Evolutionary conservation across 2,888 invertebrate species (phyloP).

Genomic region (Calameuta idolon): DNA sequence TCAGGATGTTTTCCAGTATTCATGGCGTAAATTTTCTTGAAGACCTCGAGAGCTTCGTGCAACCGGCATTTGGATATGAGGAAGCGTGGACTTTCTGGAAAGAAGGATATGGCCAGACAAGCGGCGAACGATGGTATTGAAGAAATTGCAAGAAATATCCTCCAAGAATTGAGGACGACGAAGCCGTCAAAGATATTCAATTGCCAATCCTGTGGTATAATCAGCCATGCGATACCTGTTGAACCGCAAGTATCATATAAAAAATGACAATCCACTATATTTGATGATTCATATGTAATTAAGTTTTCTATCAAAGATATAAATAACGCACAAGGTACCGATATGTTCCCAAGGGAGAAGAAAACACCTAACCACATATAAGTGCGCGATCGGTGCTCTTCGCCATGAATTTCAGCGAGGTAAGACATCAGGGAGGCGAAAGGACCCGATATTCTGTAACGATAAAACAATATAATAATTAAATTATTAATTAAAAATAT

Average conservation of each 20-base stretch:
- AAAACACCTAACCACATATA: conserved; percentile 63
- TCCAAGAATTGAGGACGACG: conserved; percentile 72
- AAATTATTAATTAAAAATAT: background rate
- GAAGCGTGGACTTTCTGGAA: conserved; percentile 86
- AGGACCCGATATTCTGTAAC: conserved; percentile 58
- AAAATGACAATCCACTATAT: background rate
- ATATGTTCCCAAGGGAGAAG: conserved; percentile 59
- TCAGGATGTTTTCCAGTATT: conserved; percentile 75
- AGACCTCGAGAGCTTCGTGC: conserved; percentile 75
- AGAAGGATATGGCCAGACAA: conserved; percentile 72
- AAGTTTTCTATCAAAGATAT: conserved; percentile 1
- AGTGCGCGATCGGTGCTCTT: conserved; percentile 51
- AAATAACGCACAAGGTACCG: conserved; percentile 71
- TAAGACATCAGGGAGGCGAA: conserved; percentile 61
- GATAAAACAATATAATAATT: background rate
- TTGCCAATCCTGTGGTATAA: conserved; percentile 75
- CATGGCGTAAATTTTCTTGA: conserved; percentile 74
- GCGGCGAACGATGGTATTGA: conserved; percentile 78
- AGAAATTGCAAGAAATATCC: conserved; percentile 74
- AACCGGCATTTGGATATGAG: conserved; percentile 77
- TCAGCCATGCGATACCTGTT: conserved; percentile 76
- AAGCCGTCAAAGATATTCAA: conserved; percentile 65
- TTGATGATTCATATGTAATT: conserved; percentile 1
- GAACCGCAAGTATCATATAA: background rate
- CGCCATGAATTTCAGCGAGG: conserved; percentile 59